These are phyloP conservation scores for Alcedo quadribrachys DNA, from an alignment of 2,797 vertebrate genomes.

Conservation along the genomic window DNA sequence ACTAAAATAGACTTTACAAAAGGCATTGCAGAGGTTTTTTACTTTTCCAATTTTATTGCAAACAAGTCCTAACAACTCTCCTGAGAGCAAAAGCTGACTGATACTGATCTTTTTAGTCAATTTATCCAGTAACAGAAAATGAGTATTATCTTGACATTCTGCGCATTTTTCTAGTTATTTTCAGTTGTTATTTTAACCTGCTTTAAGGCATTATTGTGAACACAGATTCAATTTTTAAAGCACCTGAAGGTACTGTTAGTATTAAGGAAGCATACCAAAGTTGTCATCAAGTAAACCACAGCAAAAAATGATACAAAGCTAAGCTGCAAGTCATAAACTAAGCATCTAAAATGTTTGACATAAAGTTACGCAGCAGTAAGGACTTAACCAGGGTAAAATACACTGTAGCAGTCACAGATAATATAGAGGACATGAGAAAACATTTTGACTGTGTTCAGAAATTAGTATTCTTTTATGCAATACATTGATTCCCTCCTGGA, in stretches of 20 bases:
- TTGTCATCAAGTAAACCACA: neutral
- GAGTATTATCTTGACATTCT: conserved; percentile 54
- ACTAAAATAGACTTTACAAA: conserved; percentile 65
- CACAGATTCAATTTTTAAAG: conserved; percentile 61
- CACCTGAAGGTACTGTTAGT: conserved; percentile 34
- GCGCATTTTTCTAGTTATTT: conserved; percentile 54
- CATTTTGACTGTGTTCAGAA: neutral
- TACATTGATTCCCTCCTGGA: neutral
- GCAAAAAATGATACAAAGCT: neutral
- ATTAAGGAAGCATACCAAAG: conserved; percentile 39
- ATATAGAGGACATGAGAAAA: neutral
- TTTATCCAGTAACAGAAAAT: conserved; percentile 45
- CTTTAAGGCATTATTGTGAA: conserved; percentile 55
- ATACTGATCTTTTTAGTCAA: conserved; percentile 47
- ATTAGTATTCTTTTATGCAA: neutral
- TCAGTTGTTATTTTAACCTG: conserved; percentile 41
- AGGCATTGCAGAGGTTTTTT: conserved; percentile 39
- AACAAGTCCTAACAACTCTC: conserved; percentile 40
- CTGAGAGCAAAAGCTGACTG: conserved; percentile 39
- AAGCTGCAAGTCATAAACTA: conserved; percentile 41
- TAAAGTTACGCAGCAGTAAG: neutral
- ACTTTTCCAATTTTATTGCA: conserved; percentile 54
- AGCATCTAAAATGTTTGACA: neutral
- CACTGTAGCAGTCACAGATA: neutral
- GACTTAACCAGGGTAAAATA: neutral